A percentile compares a stretch with the other conserved stretches of the same genome.
Evolutionary conservation across 2,113 vertebrate species (phyloP).

Genomic region (Lutjanus erythropterus): DNA sequence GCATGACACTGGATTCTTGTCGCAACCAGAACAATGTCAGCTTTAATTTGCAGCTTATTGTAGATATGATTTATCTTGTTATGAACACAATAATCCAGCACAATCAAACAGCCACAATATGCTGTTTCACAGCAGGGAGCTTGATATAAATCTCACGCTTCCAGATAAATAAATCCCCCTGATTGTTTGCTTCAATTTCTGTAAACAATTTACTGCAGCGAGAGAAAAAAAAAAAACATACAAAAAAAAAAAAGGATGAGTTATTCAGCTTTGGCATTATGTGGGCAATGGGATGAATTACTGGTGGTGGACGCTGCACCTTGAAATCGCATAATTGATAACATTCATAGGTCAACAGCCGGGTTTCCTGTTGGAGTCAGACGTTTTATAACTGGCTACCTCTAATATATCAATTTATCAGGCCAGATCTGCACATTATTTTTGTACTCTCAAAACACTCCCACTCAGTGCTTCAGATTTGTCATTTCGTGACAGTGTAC

Average conservation of each 20-base stretch:
- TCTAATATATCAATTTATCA: constrained; percentile 1
- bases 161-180: constrained; percentile 36
- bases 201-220: constrained; percentile 33
- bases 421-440: constrained; percentile 7
- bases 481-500: constrained; percentile 22
- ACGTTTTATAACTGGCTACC: not conserved
- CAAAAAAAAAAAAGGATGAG: not conserved
- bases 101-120: constrained; percentile 38
- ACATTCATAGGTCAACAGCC: constrained; percentile 11
- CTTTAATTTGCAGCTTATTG: constrained; percentile 50
- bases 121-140: constrained; percentile 32
- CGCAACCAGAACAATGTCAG: constrained; percentile 19
- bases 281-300: constrained; percentile 13
- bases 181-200: constrained; percentile 39
- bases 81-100: constrained; percentile 47
- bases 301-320: not conserved
- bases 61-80: constrained; percentile 48
- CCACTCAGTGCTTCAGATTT: constrained; percentile 10
- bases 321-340: constrained; percentile 15
- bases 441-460: constrained; percentile 13
- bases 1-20: constrained; percentile 10
- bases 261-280: constrained; percentile 13
- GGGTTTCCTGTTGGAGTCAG: not conserved
- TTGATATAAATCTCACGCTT: constrained; percentile 47
- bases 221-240: not conserved